A percentile compares a stretch with the other conserved stretches of the same genome.
Conservation (phyloP, 2,113 vertebrate species). For the Oryzias woworae region DNA sequence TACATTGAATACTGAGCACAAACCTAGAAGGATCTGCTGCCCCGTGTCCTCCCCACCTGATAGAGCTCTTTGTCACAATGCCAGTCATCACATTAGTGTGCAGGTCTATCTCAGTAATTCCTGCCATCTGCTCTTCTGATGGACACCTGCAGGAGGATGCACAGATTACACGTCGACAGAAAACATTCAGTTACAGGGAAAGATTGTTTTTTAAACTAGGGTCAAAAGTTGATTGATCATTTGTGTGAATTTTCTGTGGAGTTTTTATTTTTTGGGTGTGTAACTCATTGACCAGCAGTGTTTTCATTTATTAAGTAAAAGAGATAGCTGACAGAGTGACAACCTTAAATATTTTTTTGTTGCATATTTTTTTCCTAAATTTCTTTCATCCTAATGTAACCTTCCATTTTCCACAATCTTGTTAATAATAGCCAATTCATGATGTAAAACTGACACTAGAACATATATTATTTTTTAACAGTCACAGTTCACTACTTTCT, state of each 20-base stretch:
- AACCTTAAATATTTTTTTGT: too few relatives aligned
- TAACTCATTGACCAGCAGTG: too few relatives aligned
- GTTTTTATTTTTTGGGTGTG: too few relatives aligned
- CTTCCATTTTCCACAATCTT: neutral
- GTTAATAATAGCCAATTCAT: neutral
- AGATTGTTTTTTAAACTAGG: too few relatives aligned
- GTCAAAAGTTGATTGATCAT: too few relatives aligned
- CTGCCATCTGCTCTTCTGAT: slow-evolving; percentile 18
- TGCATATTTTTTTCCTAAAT: neutral
- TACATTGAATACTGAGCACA: slow-evolving; percentile 52
- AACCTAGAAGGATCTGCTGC: slow-evolving; percentile 34
- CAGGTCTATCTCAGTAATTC: neutral
- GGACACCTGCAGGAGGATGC: neutral
- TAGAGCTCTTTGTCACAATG: slow-evolving; percentile 6
- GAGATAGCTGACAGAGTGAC: too few relatives aligned
- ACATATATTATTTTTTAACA: neutral
- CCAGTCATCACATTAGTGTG: slow-evolving; percentile 22
- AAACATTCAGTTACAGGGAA: neutral
- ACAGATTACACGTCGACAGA: too few relatives aligned
- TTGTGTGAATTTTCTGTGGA: too few relatives aligned
- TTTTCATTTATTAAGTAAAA: too few relatives aligned
- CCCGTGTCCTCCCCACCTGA: slow-evolving; percentile 14
- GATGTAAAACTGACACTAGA: neutral
- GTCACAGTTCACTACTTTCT: neutral
- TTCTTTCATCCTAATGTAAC: neutral